phyloP scores from a whole-genome alignment of 2,797 vertebrate species.

The Macropodus opercularis region DNA sequence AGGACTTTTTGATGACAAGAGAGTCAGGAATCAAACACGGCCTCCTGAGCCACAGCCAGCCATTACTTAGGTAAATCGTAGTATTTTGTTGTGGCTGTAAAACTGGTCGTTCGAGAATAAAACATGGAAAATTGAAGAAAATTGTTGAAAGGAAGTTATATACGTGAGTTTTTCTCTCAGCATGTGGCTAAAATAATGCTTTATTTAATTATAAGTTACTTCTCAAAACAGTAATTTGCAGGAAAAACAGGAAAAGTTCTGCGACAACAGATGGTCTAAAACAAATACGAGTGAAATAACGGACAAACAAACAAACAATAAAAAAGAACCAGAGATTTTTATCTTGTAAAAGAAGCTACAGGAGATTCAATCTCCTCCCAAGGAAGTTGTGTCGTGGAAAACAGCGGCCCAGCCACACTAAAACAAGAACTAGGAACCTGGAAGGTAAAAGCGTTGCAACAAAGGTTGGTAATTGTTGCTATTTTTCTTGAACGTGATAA shows the following conservation, averaged over 20 bases:
- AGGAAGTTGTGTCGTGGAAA: not conserved
- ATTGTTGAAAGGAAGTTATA: not conserved
- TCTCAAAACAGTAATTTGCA: not conserved
- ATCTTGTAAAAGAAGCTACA: not conserved
- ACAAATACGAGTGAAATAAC: not conserved
- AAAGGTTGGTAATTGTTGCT: too few relatives aligned
- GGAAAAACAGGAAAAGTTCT: not conserved
- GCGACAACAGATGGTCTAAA: not conserved
- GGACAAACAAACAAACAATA: not conserved
- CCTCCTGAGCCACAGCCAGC: too few relatives aligned
- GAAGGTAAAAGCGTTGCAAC: too few relatives aligned
- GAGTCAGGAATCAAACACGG: too few relatives aligned
- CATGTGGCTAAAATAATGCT: not conserved
- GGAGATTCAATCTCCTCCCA: not conserved
- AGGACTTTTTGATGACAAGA: too few relatives aligned
- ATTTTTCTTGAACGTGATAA: too few relatives aligned
- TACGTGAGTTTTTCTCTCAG: too few relatives aligned
- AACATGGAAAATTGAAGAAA: not conserved
- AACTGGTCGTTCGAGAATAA: too few relatives aligned
- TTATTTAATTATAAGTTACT: not conserved
- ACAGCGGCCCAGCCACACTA: not conserved
- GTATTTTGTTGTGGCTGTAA: too few relatives aligned
- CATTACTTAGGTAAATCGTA: too few relatives aligned
- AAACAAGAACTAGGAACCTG: conserved; percentile 18
- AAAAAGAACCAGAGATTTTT: not conserved